phyloP scores from a whole-genome alignment of 1,140 invertebrate genomes.

The Aphis gossypii region DNA sequence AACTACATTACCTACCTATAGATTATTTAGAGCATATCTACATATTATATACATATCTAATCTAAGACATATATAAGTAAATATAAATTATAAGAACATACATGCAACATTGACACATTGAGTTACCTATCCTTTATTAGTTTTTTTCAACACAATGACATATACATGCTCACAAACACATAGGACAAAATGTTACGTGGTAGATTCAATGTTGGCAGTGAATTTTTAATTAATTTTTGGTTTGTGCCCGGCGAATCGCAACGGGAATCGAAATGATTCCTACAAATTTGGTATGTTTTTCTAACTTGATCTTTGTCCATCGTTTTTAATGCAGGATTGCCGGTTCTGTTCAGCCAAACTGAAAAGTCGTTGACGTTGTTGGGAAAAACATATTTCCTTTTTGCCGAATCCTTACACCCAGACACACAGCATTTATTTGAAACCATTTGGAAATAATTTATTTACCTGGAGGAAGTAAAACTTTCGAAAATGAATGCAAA shows the following conservation, averaged over 20 bases:
- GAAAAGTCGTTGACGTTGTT: too few relatives aligned
- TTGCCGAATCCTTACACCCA: too few relatives aligned
- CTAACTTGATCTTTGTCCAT: fast-evolving
- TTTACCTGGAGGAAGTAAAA: too few relatives aligned
- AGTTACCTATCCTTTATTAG: not conserved
- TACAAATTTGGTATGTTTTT: not conserved
- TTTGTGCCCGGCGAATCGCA: not conserved
- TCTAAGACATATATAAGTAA: not conserved
- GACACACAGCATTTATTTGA: too few relatives aligned
- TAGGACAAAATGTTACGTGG: not conserved
- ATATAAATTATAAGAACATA: too few relatives aligned
- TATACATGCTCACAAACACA: not conserved
- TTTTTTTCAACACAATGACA: not conserved
- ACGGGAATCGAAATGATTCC: not conserved
- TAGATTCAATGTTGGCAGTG: not conserved
- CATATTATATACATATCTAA: too few relatives aligned
- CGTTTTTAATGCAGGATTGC: not conserved
- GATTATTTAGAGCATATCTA: too few relatives aligned
- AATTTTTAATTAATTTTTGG: not conserved
- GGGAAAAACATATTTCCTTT: too few relatives aligned
- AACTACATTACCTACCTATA: too few relatives aligned
- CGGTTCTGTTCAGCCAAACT: not conserved
- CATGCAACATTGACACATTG: not conserved
- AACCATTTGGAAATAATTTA: too few relatives aligned
- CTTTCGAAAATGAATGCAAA: too few relatives aligned